Evolutionary conservation across 2,113 vertebrate genomes (phyloP).

Genomic region (Numenius arquata): DNA sequence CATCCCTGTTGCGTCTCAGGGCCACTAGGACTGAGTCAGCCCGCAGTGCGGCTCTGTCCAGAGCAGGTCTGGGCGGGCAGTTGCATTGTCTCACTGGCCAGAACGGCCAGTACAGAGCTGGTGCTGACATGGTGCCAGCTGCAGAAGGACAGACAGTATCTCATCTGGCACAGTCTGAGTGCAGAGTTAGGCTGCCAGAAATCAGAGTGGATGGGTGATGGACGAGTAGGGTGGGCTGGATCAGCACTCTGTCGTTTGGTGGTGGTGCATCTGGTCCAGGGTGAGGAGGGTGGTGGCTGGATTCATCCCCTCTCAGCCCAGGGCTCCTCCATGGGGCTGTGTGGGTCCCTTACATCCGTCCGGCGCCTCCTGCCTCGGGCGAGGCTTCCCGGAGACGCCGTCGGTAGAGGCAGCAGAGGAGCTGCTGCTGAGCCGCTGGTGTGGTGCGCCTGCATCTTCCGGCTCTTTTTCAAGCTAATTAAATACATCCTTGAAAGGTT

Average conservation of each 20-base stretch:
- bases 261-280: not conserved
- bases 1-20: accelerated
- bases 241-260: accelerated
- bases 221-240: accelerated
- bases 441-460: not conserved
- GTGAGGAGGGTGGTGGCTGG: accelerated
- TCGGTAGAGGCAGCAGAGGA: not conserved
- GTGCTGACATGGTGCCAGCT: not conserved
- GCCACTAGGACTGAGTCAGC: not conserved
- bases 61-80: not conserved
- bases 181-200: not conserved
- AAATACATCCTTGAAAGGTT: constrained; percentile 20
- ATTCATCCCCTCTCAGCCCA: not conserved
- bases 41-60: not conserved
- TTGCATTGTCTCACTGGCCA: not conserved
- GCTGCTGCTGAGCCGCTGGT: not conserved
- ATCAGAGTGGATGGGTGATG: accelerated
- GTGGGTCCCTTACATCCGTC: accelerated
- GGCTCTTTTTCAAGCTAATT: not conserved
- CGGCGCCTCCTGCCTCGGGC: accelerated
- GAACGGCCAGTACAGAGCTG: accelerated
- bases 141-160: not conserved
- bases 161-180: not conserved
- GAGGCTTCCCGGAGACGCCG: accelerated
- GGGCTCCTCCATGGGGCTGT: not conserved